Conservation (phyloP, 2,888 invertebrate species). For the Cinara cedri region DNA sequence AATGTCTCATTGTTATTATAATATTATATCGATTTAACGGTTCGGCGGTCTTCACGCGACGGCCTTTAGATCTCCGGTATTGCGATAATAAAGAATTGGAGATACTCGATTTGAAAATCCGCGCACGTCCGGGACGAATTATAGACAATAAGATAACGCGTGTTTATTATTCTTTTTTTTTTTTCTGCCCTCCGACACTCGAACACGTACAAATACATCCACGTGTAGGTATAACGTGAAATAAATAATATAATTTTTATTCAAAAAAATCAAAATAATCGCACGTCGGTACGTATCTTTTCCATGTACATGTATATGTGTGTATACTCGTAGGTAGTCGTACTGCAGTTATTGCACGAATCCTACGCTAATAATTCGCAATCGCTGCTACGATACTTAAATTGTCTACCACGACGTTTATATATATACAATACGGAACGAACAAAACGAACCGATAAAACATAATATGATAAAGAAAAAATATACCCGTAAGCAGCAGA, state of each 20-base stretch:
- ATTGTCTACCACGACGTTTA: no score
- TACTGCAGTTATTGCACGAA: not conserved
- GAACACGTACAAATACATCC: constrained; percentile 30
- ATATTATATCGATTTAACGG: constrained; percentile 5
- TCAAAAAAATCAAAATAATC: no score
- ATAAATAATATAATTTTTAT: no score
- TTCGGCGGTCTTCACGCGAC: not conserved
- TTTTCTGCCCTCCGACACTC: not conserved
- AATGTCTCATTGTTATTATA: constrained; percentile 17
- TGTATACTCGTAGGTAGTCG: no score
- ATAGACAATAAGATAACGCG: constrained; percentile 3
- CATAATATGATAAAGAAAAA: no score
- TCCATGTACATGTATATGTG: no score
- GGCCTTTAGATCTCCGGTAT: not conserved
- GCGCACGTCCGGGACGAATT: constrained; percentile 30
- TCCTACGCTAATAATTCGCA: no score
- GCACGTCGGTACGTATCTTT: no score
- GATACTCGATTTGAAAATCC: constrained; percentile 14
- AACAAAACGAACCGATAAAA: no score
- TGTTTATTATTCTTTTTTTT: not conserved
- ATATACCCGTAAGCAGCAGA: no score
- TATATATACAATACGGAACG: no score
- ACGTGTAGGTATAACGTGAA: not conserved
- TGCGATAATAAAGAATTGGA: constrained; percentile 17
- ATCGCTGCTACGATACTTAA: no score